These are phyloP conservation scores for Platichthys stellatus DNA, from an alignment of 2,113 vertebrate genomes.

Conservation along the genomic window DNA sequence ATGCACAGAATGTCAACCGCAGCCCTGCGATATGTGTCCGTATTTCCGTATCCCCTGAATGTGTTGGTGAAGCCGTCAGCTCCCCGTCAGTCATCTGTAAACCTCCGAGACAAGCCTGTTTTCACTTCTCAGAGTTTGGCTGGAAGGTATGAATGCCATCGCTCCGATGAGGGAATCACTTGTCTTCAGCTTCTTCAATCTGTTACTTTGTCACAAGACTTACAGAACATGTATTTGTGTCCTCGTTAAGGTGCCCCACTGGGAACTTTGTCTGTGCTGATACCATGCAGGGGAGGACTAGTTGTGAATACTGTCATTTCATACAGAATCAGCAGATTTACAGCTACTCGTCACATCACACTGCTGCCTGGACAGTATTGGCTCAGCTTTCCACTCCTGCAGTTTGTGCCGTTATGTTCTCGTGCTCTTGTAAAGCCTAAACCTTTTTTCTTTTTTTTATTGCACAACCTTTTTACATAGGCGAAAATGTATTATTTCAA, in stretches of 20 bases:
- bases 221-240: not conserved
- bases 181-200: not conserved
- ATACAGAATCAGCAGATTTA: not conserved
- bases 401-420: not conserved
- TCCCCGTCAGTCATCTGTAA: not conserved
- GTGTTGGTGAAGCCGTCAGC: constrained; percentile 4
- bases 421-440: too few species aligned
- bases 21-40: not conserved
- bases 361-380: too few species aligned
- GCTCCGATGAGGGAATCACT: not conserved
- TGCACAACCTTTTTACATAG: too few species aligned
- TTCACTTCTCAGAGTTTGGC: not conserved
- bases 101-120: not conserved
- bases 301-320: not conserved
- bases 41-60: not conserved
- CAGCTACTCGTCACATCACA: not conserved
- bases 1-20: constrained; percentile 15
- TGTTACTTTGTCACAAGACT: not conserved
- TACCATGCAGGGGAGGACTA: not conserved
- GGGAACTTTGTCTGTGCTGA: not conserved
- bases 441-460: too few species aligned
- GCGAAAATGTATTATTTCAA: too few species aligned
- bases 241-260: not conserved
- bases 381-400: not conserved
- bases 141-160: not conserved